Base-by-base conservation (phyloP, 2,797 vertebrate genomes). In the Hozukius guyotensis region DNA sequence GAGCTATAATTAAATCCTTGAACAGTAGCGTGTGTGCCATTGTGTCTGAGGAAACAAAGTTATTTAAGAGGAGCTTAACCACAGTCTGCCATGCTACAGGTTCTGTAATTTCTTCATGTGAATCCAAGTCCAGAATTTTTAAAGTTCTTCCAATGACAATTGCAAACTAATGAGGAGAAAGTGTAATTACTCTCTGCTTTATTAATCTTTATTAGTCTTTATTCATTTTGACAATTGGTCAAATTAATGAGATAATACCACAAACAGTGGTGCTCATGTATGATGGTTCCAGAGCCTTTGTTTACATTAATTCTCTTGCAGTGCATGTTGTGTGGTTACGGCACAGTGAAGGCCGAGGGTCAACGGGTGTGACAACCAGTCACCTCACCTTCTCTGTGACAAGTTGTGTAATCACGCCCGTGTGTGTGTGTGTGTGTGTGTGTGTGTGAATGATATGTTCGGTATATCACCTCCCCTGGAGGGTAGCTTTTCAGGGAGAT, bases 401-500 rank as follows among this genome's bases (percentile, higher is more conserved):
- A 80, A 72, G 71, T 61, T 77, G 65, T 77, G 77, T 74, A 42
- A 75, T 84, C 52, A 81, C 73, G 49, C 32, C 18, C 9, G 13
- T 72, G 62, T 65, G 56, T 55, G 61, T 69, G 62, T 69, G 53
- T 60, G 55, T 52, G 75, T 72, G 56, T 53, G 60, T 69, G 62
- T 69, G 14, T 52, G 25, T 69, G 42, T 24, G 80, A 82, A 85
- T 68, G 18, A 81, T 87, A 75, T 69, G 63, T 84, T 83, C 49
- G 77, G 66, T 84, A 81, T 81, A 82, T 78, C 69, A 73, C 70
- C 68, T 83, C 78, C 86, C 77, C 77, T 60, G 42, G 75, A 81
- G 72, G 75, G 82, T 69, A 82, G 79, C 91, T 87, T 81, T 86
- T 90, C 86, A 82, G 61, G 24, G 76, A 88, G 85, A 94, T 94